phyloP scores from a whole-genome alignment of 2,113 vertebrate genomes.

The Rhegmatorhina hoffmannsi region DNA sequence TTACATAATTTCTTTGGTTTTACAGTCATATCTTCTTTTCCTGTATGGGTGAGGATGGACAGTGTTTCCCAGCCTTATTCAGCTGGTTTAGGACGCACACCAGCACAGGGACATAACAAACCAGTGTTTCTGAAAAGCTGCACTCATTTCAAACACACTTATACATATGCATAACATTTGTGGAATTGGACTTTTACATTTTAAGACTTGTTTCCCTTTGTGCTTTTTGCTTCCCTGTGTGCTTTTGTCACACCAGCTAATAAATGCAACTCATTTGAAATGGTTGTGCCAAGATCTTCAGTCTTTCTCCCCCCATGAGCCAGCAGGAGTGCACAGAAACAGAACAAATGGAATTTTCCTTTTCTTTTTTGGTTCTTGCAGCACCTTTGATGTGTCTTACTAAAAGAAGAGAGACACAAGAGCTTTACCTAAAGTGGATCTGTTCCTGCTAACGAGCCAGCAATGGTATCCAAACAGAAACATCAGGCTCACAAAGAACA shows the following conservation, averaged over 20 bases:
- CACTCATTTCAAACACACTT: neutral
- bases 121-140: neutral
- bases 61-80: neutral
- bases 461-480: conserved; percentile 97
- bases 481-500: conserved; percentile 97
- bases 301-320: neutral
- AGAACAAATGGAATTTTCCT: neutral
- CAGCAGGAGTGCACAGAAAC: neutral
- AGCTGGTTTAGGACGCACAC: neutral
- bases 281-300: neutral
- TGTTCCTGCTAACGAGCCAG: conserved; percentile 94
- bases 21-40: neutral
- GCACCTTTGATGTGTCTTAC: neutral
- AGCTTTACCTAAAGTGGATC: conserved; percentile 92
- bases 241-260: neutral
- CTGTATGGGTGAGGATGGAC: neutral
- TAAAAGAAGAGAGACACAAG: neutral
- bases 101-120: neutral
- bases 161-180: neutral
- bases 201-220: neutral
- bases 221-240: neutral
- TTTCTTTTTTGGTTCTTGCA: neutral
- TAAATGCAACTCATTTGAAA: neutral
- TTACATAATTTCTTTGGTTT: neutral
- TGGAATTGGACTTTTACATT: neutral